A percentile compares a stretch with the other conserved stretches of the same genome.
These are phyloP conservation scores for Chrysolina oricalcia DNA, from an alignment of 2,888 invertebrate genomes.

Conservation along the genomic window DNA sequence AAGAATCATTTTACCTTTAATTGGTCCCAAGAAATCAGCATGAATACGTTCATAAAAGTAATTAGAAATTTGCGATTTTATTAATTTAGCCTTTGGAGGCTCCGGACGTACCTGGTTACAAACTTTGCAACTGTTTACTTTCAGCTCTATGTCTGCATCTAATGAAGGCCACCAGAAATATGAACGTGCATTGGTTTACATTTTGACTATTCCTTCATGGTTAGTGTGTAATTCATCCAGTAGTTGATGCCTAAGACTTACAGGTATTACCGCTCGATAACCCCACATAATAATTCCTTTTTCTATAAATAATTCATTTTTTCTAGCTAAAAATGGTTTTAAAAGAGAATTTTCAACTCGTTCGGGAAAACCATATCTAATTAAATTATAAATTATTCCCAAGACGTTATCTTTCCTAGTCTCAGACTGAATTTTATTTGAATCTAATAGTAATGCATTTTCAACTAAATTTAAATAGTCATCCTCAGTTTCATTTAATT, in stretches of 20 bases:
- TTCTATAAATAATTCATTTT: not conserved
- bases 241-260: not conserved
- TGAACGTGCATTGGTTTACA: not conserved
- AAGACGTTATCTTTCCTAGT: not conserved
- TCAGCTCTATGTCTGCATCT: constrained; percentile 15
- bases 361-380: constrained; percentile 5
- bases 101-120: constrained; percentile 25
- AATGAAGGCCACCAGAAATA: constrained; percentile 19
- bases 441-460: not conserved
- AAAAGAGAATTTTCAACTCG: not conserved
- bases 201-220: not conserved
- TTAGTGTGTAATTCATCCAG: not conserved
- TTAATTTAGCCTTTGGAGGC: constrained; percentile 27
- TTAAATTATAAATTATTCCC: constrained; percentile 8
- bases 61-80: not conserved
- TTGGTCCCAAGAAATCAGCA: constrained; percentile 36
- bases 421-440: constrained; percentile 11
- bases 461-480: constrained; percentile 21
- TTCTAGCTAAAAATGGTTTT: constrained; percentile 9
- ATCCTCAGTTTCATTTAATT: not conserved
- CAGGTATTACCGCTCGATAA: not conserved
- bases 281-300: not conserved
- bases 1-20: constrained; percentile 31
- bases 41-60: constrained; percentile 34
- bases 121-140: constrained; percentile 5